Evolutionary conservation across 2,113 vertebrate genomes (phyloP), one percentile per base, ranked within the genome.

Genomic region (Dissostichus mawsoni): DNA sequence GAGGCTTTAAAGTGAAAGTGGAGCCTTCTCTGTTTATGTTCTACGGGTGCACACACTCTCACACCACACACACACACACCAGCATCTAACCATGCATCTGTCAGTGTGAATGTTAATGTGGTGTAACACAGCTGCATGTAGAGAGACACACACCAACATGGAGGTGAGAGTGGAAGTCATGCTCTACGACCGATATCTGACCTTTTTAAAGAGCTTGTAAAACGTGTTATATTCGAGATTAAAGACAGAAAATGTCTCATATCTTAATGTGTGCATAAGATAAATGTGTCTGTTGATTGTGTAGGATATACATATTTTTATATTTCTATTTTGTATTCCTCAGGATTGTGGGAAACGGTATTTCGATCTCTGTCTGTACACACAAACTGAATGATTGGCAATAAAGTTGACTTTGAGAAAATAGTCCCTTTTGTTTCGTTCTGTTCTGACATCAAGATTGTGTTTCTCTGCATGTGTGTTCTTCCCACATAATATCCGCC

Each of bases 1-100:
- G 90, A 89, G 90, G 89, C 90, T 91, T 85, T 74, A 89, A 78
- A 90, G 81, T 66, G 73, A 91, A 92, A 90, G 75, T 52, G 23
- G 72, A 86, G 70, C 64, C 51, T 50, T 66, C 41, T 68, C 17
- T 52, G 45, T 76, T 65, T 69, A 16, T 62, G 16, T 79, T 33
- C 57, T 85, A n/a, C 7, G 80, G 87, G 80, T 20, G 8, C 62
- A 74, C 36, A 36, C 36, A 36, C 36, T 8, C 36, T 7, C 36
- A 41, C 36, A 41, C 36, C 36, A 41, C 36, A 78, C 65, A 80
- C 65, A 84, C 16, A 82, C 29, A 55, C 59, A 67, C 29, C 45
- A 48, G 44, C 80, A 78, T 62, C 53, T 73, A 41, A 58, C 65
- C 45, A 25, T 25, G 25, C 25, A 25, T 75, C 76, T 87, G 70